These are phyloP conservation scores for Acrocephalus scirpaceus DNA, from an alignment of 2,797 vertebrate species.

Conservation along the genomic window DNA sequence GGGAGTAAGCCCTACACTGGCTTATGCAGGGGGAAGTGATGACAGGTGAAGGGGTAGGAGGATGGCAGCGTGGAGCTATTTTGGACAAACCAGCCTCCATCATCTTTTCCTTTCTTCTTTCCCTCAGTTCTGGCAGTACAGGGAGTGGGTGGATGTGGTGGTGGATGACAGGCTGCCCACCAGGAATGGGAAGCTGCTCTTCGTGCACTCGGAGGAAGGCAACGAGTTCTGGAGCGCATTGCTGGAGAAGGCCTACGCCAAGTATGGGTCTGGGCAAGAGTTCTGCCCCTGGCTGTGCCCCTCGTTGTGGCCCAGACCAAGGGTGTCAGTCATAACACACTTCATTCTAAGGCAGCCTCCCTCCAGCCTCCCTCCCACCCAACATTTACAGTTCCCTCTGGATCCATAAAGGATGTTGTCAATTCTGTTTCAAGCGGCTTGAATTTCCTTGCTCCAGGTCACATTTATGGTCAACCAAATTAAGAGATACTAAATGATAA, in stretches of 20 bases:
- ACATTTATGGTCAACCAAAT: not conserved
- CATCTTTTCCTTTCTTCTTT: not conserved
- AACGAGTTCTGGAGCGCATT: slow-evolving; percentile 75
- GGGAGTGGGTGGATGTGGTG: slow-evolving; percentile 91
- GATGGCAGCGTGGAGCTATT: not conserved
- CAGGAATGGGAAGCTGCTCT: slow-evolving; percentile 84
- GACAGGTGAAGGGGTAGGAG: not conserved
- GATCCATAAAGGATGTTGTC: not conserved
- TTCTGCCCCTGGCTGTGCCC: not conserved
- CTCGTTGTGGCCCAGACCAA: not conserved
- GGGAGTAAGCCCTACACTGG: not conserved
- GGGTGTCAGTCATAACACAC: not conserved
- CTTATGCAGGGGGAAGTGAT: not conserved
- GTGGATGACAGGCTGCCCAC: slow-evolving; percentile 83
- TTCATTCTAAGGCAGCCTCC: not conserved
- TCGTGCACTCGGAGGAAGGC: slow-evolving; percentile 83
- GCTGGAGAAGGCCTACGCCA: slow-evolving; percentile 80
- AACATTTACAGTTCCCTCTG: not conserved
- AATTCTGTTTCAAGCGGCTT: not conserved
- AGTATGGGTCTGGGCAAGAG: slow-evolving; percentile 46
- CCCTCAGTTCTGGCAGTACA: slow-evolving; percentile 89
- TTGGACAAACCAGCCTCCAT: not conserved
- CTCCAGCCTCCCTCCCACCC: not conserved
- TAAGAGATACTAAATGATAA: not conserved
- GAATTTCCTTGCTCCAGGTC: not conserved